phyloP scores from a whole-genome alignment of 2,113 vertebrate genomes.

The Paralichthys olivaceus region DNA sequence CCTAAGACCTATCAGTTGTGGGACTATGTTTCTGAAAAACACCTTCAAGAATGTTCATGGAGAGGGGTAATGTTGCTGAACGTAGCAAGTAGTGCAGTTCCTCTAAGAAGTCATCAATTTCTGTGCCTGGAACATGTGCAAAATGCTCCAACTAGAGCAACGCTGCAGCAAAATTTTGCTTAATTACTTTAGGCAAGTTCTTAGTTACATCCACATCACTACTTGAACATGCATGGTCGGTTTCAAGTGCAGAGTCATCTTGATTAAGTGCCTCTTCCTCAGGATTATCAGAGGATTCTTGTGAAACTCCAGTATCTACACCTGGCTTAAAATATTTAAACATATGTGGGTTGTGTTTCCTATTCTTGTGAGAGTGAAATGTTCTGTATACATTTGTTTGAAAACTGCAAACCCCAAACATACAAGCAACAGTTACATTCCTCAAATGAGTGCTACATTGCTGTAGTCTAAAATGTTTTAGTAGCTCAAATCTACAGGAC shows the following conservation, averaged over 20 bases:
- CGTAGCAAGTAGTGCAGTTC: conserved; percentile 22
- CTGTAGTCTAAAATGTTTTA: too few relatives aligned
- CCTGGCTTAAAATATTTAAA: conserved; percentile 34
- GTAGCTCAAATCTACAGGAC: too few relatives aligned
- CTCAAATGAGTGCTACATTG: conserved; percentile 7
- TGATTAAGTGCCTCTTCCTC: neutral
- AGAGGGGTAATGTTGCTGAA: conserved; percentile 13
- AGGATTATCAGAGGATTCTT: neutral
- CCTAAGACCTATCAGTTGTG: conserved; percentile 15
- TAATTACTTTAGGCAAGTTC: conserved; percentile 23
- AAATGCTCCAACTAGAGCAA: conserved; percentile 47
- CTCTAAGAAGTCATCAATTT: conserved; percentile 37
- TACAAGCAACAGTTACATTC: conserved; percentile 22
- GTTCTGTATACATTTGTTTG: conserved; percentile 32
- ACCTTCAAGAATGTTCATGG: neutral
- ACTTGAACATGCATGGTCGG: neutral
- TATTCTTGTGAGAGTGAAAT: conserved; percentile 35
- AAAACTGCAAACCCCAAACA: conserved; percentile 21
- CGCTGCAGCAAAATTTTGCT: conserved; percentile 23
- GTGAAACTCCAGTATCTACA: conserved; percentile 1
- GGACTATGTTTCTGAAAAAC: conserved; percentile 24
- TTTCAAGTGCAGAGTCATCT: neutral
- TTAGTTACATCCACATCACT: neutral
- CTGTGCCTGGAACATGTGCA: conserved; percentile 42
- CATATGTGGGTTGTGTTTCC: conserved; percentile 44